These are phyloP conservation scores for Syngnathus scovelli DNA, from an alignment of 2,113 vertebrate genomes.

Conservation along the genomic window DNA sequence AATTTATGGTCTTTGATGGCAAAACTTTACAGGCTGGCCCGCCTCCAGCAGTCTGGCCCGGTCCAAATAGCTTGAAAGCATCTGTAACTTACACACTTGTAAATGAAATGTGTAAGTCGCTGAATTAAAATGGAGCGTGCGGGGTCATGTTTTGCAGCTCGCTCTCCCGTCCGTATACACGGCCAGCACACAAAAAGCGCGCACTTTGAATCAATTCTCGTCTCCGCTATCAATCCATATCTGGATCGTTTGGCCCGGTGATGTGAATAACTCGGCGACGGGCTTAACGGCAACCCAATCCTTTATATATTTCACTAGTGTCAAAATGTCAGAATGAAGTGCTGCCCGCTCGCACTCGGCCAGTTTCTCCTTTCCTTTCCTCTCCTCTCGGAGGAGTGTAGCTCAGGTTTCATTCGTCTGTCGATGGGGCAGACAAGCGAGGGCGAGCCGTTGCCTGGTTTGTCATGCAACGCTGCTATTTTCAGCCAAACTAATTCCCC, in stretches of 20 bases:
- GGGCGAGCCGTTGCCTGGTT: slow-evolving; percentile 41
- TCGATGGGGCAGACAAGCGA: slow-evolving; percentile 51
- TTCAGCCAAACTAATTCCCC: slow-evolving; percentile 21
- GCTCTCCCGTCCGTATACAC: slow-evolving; percentile 21
- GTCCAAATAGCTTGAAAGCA: slow-evolving; percentile 30
- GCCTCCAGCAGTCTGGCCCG: slow-evolving; percentile 25
- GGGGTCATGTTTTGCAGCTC: slow-evolving; percentile 50
- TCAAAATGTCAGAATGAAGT: slow-evolving; percentile 68
- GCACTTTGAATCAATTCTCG: slow-evolving; percentile 67
- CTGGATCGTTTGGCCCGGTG: slow-evolving; percentile 56
- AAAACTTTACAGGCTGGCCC: slow-evolving; percentile 39
- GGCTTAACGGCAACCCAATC: slow-evolving; percentile 62
- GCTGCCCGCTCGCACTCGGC: slow-evolving; percentile 52
- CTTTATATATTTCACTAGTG: slow-evolving; percentile 65
- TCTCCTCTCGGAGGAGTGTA: slow-evolving; percentile 44
- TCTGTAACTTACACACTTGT: slow-evolving; percentile 41
- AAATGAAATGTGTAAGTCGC: slow-evolving; percentile 64
- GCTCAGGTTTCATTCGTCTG: slow-evolving; percentile 52
- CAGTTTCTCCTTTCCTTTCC: slow-evolving; percentile 45
- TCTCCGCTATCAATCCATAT: slow-evolving; percentile 78
- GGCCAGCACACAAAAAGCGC: slow-evolving; percentile 19
- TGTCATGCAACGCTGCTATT: slow-evolving; percentile 47
- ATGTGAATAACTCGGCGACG: slow-evolving; percentile 68
- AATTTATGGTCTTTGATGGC: slow-evolving; percentile 39
- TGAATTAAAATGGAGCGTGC: slow-evolving; percentile 62